Conservation (phyloP, 2,888 invertebrate genomes). For the Bedellia somnulentella region DNA sequence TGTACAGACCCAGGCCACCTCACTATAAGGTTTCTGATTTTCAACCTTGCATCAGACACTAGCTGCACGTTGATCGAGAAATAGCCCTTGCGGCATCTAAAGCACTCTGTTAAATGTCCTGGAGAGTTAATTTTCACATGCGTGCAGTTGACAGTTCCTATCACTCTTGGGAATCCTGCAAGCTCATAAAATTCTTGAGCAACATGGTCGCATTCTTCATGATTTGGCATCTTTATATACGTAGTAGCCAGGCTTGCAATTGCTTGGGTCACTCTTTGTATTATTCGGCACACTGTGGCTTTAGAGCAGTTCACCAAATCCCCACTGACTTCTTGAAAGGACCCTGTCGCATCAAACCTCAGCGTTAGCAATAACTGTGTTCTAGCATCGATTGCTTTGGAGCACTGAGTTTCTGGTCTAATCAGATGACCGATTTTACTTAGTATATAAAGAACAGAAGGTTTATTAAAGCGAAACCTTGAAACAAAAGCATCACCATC, state of each 20-base stretch:
- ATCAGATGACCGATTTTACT: conserved; percentile 1
- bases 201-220: neutral
- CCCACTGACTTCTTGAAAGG: conserved; percentile 7
- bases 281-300: neutral
- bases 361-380: conserved; percentile 3
- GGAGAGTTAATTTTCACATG: conserved; percentile 10
- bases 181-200: conserved; percentile 1
- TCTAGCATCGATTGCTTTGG: neutral
- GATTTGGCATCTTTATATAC: conserved; percentile 3
- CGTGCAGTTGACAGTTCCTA: conserved; percentile 9
- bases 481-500: too few relatives aligned
- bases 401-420: neutral
- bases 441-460: neutral
- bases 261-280: conserved; percentile 1
- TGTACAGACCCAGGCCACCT: conserved; percentile 8
- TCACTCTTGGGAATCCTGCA: conserved; percentile 3
- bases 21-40: conserved; percentile 7
- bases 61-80: conserved; percentile 10
- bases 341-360: conserved; percentile 1
- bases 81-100: conserved; percentile 10
- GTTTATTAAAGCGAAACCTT: conserved; percentile 4
- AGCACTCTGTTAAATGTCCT: conserved; percentile 8
- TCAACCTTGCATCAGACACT: conserved; percentile 6
- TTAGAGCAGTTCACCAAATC: conserved; percentile 5
- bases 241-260: neutral